These are phyloP conservation scores for Gadus chalcogrammus DNA, from an alignment of 2,113 vertebrate genomes.

Conservation along the genomic window DNA sequence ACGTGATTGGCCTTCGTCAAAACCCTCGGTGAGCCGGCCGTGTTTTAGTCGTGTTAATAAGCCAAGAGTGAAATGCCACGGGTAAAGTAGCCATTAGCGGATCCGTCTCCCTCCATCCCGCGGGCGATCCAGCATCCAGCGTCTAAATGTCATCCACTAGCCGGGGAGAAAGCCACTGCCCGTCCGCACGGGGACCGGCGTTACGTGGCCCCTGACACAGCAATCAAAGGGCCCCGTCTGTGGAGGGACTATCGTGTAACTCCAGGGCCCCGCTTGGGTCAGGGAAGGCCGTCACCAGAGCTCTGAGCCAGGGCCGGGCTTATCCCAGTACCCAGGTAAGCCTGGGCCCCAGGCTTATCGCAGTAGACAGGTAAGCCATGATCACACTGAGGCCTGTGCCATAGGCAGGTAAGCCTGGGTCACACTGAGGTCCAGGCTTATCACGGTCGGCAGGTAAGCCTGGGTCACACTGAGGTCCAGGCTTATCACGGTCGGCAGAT, in stretches of 20 bases:
- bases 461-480: constrained; percentile 41
- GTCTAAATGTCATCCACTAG: constrained; percentile 66
- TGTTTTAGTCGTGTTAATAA: constrained; percentile 62
- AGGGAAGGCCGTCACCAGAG: constrained; percentile 49
- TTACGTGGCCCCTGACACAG: constrained; percentile 67
- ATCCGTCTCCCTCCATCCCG: constrained; percentile 48
- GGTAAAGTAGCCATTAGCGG: constrained; percentile 64
- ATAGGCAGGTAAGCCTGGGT: neutral
- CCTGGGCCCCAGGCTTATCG: constrained; percentile 7
- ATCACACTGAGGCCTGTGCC: constrained; percentile 11
- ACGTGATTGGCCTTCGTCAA: constrained; percentile 33
- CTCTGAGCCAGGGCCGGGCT: constrained; percentile 33
- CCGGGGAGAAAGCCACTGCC: constrained; percentile 42
- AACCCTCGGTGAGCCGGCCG: constrained; percentile 44
- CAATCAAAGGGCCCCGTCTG: constrained; percentile 68
- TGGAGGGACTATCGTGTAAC: constrained; percentile 54
- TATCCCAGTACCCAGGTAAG: constrained; percentile 34
- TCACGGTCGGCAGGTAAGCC: neutral
- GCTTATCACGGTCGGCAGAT: no score
- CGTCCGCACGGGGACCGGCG: constrained; percentile 50
- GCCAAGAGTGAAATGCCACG: constrained; percentile 63
- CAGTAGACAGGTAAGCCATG: neutral
- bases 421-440: constrained; percentile 40
- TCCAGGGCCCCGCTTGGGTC: constrained; percentile 39
- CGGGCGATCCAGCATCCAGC: constrained; percentile 23